Conservation (phyloP, 2,113 vertebrate genomes). For the Salvator merianae region DNA sequence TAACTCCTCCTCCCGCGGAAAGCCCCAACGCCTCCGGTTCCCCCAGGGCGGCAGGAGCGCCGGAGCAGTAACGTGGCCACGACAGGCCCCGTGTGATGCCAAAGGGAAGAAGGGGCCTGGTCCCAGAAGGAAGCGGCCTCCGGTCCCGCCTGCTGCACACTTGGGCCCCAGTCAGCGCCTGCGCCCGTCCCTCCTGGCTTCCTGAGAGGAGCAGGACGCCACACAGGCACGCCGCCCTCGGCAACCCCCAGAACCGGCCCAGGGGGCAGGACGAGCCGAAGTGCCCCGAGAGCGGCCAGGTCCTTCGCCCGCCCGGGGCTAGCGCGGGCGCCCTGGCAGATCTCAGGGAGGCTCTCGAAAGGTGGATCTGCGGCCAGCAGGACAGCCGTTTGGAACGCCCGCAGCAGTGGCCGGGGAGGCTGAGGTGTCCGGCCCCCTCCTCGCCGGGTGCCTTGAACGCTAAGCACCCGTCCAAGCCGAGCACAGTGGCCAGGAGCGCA, state of each 20-base stretch:
- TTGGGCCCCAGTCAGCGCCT: too few species aligned
- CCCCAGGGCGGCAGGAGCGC: neutral
- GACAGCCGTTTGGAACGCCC: neutral
- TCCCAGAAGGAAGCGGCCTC: neutral
- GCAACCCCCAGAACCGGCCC: too few species aligned
- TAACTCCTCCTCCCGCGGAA: neutral
- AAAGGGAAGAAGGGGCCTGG: neutral
- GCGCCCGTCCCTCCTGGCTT: neutral
- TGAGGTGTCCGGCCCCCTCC: neutral
- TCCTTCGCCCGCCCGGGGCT: neutral
- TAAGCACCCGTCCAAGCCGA: too few species aligned
- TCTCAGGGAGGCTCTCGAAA: too few species aligned
- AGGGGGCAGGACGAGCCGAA: neutral
- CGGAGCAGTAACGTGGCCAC: neutral
- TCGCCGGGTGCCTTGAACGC: neutral
- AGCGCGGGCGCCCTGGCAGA: too few species aligned
- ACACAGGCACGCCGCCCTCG: neutral
- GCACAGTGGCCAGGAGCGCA: neutral
- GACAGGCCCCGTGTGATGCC: neutral
- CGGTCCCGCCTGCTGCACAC: too few species aligned
- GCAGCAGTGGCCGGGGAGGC: neutral
- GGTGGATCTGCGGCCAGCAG: neutral
- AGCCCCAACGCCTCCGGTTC: neutral
- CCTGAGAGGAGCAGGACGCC: neutral
- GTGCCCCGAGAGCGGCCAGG: neutral